Evolutionary conservation across 1,140 invertebrate species (phyloP), one percentile per base, ranked within the genome.

Genomic region (Pteromalus puparum): DNA sequence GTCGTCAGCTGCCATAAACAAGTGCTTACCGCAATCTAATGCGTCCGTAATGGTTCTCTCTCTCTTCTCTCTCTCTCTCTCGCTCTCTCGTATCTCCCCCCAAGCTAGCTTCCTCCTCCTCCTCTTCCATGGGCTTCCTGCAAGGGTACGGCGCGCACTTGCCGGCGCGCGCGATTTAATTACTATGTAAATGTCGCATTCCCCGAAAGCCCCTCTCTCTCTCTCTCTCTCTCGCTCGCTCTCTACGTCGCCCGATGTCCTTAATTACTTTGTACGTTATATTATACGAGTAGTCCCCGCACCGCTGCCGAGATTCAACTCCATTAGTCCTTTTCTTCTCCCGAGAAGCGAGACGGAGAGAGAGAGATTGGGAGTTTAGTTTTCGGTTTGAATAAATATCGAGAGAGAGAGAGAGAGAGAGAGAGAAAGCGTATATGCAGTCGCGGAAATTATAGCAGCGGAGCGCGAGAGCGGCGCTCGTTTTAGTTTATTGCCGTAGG

Each of bases 261-360:
- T 93, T 93, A 92, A 93, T 93, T 93, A 93, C 92, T 93, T 93
- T 93, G 92, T 92, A 93, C 91, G 91, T 92, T 92, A 92, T 92
- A 92, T 92, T 92, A 92, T 92, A 89, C 90, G 90, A 18, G 0
- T 30, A 74, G 38, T 74, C 73, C 73, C 38, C 73, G 21, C 48
- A 12, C 18, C n/a, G 15, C 15, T 61, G 46, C 72, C 78, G 26
- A 53, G 46, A 72, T 76, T 85, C 34, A 46, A 79, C 80, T 85
- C 80, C 81, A 82, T 85, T 85, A 82, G 84, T 78, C 84, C 73
- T 82, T 81, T 85, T 78, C 84, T 81, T 85, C 73, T 85, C 73
- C 53, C 53, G 53, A 61, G 18, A 13, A 53, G 4, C 18, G 4
- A 48, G 46, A 42, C 4, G 4, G 42, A 4, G n/a, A n/a, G n/a